Conservation (phyloP, 1,140 invertebrate genomes). For the Macrostomum lignano region DNA sequence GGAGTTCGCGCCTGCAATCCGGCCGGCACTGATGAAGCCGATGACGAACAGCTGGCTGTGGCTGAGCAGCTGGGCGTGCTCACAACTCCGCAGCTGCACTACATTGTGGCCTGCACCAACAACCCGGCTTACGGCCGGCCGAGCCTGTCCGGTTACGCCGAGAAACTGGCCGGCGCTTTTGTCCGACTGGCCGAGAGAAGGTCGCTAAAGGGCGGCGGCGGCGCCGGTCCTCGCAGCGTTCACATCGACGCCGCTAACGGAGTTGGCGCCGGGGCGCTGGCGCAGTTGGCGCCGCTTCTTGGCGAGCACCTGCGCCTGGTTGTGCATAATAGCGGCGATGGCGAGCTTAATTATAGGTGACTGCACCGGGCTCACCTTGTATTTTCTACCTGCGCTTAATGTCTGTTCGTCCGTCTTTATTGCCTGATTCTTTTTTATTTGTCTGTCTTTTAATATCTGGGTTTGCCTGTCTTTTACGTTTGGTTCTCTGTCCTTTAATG, state of each 20-base stretch:
- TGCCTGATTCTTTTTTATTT: no score
- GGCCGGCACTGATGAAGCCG: no score
- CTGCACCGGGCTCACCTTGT: no score
- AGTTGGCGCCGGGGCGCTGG: slow-evolving; percentile 53
- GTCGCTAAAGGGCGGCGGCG: no score
- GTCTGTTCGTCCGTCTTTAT: no score
- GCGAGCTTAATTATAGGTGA: slow-evolving; percentile 10
- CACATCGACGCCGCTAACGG: slow-evolving; percentile 69
- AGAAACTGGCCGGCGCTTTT: slow-evolving; percentile 50
- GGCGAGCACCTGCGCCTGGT: slow-evolving; percentile 32
- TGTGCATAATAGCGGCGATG: slow-evolving; percentile 3
- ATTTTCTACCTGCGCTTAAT: no score
- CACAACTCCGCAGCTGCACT: slow-evolving; percentile 72
- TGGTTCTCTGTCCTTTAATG: no score
- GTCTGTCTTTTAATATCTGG: no score
- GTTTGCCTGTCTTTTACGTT: no score
- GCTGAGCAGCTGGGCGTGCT: no score
- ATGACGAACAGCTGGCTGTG: no score
- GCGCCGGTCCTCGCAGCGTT: slow-evolving; percentile 8
- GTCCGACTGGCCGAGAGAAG: slow-evolving; percentile 11
- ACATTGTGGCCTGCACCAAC: slow-evolving; percentile 50
- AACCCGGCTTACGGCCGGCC: slow-evolving; percentile 37
- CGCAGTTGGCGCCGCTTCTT: slow-evolving; percentile 31
- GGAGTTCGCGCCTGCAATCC: no score
- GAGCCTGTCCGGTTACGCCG: slow-evolving; percentile 49